Evolutionary conservation across 1,140 invertebrate genomes (phyloP).

Genomic region (Drosophila yakuba): DNA sequence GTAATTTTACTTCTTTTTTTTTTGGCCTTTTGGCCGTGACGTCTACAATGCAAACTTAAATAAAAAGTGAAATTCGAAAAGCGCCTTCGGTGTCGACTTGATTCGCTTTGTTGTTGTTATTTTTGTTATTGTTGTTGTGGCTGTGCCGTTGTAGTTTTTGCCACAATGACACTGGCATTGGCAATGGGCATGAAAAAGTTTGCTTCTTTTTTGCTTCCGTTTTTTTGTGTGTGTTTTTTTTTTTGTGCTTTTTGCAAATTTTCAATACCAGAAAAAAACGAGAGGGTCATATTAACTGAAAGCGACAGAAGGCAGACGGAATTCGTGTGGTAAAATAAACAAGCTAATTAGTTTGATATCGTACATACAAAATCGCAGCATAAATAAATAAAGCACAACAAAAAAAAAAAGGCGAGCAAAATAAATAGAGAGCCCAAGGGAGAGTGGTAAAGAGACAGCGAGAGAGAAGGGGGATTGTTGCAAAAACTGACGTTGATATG

Average conservation of each 20-base stretch:
- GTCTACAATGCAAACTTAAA: slow-evolving; percentile 45
- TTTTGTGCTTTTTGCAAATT: slow-evolving; percentile 1
- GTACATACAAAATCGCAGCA: slow-evolving; percentile 14
- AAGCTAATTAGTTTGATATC: slow-evolving; percentile 60
- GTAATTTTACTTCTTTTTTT: not conserved
- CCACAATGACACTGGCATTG: slow-evolving; percentile 56
- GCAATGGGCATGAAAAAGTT: slow-evolving; percentile 36
- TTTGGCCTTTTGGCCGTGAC: slow-evolving; percentile 29
- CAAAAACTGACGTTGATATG: slow-evolving; percentile 40
- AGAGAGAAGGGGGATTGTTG: not conserved
- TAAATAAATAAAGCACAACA: slow-evolving; percentile 16
- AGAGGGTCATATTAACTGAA: not conserved
- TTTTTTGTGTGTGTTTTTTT: not conserved
- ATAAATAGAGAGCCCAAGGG: not conserved
- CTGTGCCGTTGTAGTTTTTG: slow-evolving; percentile 6
- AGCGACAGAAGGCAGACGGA: slow-evolving; percentile 3
- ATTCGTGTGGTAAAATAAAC: slow-evolving; percentile 30
- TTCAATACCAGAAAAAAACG: slow-evolving; percentile 33
- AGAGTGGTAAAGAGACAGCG: not conserved
- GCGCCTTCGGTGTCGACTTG: slow-evolving; percentile 33
- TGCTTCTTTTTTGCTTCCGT: not conserved
- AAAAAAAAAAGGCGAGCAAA: not conserved
- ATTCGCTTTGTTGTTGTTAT: slow-evolving; percentile 17
- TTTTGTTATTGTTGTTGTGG: slow-evolving; percentile 14
- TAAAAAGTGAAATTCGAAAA: slow-evolving; percentile 52